phyloP scores from a whole-genome alignment of 2,113 vertebrate species.

The Sarotherodon lohbergeri region DNA sequence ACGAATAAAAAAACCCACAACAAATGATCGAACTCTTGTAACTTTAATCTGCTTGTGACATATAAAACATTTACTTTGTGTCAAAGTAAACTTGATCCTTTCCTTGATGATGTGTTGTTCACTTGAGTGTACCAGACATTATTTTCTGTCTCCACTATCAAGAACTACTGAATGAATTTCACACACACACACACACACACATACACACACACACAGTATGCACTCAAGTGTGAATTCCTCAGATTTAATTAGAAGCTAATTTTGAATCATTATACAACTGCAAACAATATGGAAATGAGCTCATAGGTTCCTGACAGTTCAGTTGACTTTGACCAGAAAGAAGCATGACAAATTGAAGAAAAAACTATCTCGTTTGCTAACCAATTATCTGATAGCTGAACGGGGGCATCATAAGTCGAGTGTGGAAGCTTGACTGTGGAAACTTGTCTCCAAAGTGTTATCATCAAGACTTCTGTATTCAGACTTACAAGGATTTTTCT shows the following conservation, averaged over 20 bases:
- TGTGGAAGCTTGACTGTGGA: background rate
- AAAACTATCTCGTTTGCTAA: constrained; percentile 17
- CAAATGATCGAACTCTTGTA: background rate
- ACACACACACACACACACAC: constrained; percentile 5
- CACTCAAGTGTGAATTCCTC: constrained; percentile 66
- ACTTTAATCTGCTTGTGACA: background rate
- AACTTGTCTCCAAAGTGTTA: background rate
- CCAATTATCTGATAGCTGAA: constrained; percentile 38
- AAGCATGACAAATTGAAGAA: constrained; percentile 26
- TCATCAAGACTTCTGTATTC: background rate
- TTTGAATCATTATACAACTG: constrained; percentile 69
- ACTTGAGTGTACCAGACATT: constrained; percentile 12
- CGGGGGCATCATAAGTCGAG: background rate
- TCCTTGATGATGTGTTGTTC: constrained; percentile 6
- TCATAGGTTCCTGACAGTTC: constrained; percentile 55
- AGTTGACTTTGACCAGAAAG: constrained; percentile 52
- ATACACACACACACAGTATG: constrained; percentile 40
- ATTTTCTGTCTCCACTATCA: constrained; percentile 34
- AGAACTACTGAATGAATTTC: constrained; percentile 43
- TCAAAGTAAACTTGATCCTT: constrained; percentile 8
- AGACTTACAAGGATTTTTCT: background rate
- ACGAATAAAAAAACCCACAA: accelerated
- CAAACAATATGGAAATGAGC: constrained; percentile 72
- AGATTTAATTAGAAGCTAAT: constrained; percentile 74
- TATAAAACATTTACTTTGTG: background rate